These are phyloP conservation scores for Drosophila malerkotliana DNA, from an alignment of 1,140 invertebrate genomes.

Conservation along the genomic window DNA sequence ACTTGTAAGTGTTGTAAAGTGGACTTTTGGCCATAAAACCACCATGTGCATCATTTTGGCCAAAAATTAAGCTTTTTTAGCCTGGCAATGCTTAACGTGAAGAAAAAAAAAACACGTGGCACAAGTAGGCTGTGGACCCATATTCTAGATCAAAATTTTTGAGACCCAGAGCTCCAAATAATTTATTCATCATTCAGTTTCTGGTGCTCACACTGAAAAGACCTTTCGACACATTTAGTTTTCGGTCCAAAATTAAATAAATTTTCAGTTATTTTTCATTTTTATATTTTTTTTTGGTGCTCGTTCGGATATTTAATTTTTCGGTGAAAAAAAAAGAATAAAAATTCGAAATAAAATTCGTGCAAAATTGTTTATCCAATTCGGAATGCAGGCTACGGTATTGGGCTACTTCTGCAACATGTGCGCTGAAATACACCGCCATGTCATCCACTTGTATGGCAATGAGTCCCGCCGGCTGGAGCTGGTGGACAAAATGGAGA, in stretches of 20 bases:
- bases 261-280: not conserved
- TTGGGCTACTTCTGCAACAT: not conserved
- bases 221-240: not conserved
- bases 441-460: not conserved
- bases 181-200: not conserved
- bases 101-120: too few relatives aligned
- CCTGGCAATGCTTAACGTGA: too few relatives aligned
- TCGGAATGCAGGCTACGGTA: not conserved
- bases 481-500: slow-evolving; percentile 3
- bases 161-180: not conserved
- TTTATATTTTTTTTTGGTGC: not conserved
- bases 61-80: too few relatives aligned
- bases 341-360: too few relatives aligned
- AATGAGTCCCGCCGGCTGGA: not conserved
- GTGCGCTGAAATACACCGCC: not conserved
- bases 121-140: too few relatives aligned
- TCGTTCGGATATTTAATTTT: too few relatives aligned
- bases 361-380: too few relatives aligned
- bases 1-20: not conserved
- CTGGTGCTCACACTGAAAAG: not conserved
- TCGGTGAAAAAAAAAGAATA: too few relatives aligned
- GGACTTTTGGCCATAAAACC: too few relatives aligned
- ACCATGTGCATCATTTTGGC: too few relatives aligned
- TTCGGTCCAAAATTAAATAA: not conserved
- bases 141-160: not conserved